Percentiles rank a stretch among this genome's conserved stretches.
Evolutionary conservation across 2,113 vertebrate genomes (phyloP).

Genomic region (Astur gentilis): DNA sequence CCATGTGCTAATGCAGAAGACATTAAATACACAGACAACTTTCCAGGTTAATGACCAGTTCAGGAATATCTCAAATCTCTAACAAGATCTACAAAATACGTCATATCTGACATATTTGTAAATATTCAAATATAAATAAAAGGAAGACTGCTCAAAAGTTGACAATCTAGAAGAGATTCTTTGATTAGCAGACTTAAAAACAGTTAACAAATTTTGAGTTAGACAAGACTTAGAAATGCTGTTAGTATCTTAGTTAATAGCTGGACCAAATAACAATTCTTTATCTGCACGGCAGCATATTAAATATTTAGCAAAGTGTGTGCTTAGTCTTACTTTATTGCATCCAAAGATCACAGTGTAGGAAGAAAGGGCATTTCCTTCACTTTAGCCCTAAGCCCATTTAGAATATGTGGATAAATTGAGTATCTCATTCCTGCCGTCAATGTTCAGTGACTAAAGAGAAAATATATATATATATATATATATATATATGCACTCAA

Average conservation of each 20-base stretch:
- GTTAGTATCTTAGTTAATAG: background rate
- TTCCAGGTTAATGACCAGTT: background rate
- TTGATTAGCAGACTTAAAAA: background rate
- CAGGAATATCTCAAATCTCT: background rate
- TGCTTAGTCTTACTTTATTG: background rate
- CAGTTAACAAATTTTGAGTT: background rate
- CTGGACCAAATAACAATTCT: background rate
- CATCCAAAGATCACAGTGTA: background rate
- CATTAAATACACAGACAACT: background rate
- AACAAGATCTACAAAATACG: background rate
- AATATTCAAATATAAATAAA: background rate
- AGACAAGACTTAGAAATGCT: background rate
- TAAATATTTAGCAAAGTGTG: background rate
- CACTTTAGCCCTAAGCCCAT: background rate
- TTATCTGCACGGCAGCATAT: background rate
- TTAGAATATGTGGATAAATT: background rate
- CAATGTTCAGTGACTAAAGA: background rate
- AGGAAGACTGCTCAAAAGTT: background rate
- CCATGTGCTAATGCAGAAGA: background rate
- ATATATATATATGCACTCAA: background rate
- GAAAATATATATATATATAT: background rate
- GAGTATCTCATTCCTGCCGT: background rate
- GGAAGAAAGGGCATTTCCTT: background rate
- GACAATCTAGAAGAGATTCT: background rate
- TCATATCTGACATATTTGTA: background rate